phyloP scores from a whole-genome alignment of 2,113 vertebrate species.

The Nothobranchius kuhntae region DNA sequence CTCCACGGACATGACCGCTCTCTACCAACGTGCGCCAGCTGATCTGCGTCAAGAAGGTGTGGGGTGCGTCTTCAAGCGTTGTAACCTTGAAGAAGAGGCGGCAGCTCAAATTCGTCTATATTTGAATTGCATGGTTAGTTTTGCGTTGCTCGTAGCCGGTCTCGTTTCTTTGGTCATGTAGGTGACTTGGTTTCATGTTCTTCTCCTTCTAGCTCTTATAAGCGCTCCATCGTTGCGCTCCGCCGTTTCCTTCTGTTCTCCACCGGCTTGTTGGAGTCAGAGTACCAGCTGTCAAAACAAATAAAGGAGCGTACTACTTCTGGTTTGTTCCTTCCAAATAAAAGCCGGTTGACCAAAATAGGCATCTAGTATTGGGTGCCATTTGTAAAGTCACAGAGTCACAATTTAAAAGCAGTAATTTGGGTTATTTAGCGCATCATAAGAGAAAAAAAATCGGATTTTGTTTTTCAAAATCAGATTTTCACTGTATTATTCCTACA shows the following conservation, averaged over 20 bases:
- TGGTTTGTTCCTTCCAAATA: slow-evolving; percentile 31
- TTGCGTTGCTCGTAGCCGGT: slow-evolving; percentile 48
- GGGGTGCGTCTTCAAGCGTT: slow-evolving; percentile 58
- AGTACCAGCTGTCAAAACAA: not conserved
- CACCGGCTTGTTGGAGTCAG: slow-evolving; percentile 56
- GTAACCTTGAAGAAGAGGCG: slow-evolving; percentile 67
- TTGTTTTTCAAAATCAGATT: no score
- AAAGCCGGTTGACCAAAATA: not conserved
- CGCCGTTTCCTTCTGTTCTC: slow-evolving; percentile 42
- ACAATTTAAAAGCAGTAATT: no score
- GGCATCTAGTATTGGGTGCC: no score
- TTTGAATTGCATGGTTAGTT: slow-evolving; percentile 73
- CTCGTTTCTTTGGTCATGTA: slow-evolving; percentile 65
- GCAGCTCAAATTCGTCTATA: slow-evolving; percentile 69
- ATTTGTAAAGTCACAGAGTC: no score
- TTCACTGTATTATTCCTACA: no score
- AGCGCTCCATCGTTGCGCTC: slow-evolving; percentile 53
- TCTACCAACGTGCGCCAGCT: slow-evolving; percentile 43
- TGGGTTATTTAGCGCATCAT: no score
- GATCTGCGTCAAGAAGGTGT: slow-evolving; percentile 45
- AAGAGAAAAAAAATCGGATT: no score
- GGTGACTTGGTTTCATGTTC: slow-evolving; percentile 25
- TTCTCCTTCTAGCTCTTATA: slow-evolving; percentile 40
- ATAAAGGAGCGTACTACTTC: not conserved
- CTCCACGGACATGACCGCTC: slow-evolving; percentile 81